A percentile compares a stretch with the other conserved stretches of the same genome.
Conservation (phyloP, 2,888 invertebrate genomes). For the Thalpophila matura region DNA sequence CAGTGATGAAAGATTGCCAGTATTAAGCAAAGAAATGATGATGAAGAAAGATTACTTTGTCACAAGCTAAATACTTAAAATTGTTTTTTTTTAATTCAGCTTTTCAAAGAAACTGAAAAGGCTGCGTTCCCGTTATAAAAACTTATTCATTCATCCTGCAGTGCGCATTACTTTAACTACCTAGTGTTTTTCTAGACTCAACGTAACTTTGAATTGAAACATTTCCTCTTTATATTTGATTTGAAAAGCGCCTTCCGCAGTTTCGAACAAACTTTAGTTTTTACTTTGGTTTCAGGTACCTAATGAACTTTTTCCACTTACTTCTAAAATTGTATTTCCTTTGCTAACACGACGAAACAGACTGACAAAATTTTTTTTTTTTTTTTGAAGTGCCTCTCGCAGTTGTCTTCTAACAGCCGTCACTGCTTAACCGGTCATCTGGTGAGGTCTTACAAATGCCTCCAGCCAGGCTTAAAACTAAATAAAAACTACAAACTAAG, state of each 20-base stretch:
- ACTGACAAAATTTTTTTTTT: background rate
- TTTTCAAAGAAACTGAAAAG: constrained; percentile 1
- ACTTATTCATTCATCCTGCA: constrained; percentile 13
- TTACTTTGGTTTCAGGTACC: constrained; percentile 27
- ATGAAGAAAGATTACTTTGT: too few species aligned
- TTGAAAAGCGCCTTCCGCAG: constrained; percentile 35
- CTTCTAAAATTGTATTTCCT: constrained; percentile 15
- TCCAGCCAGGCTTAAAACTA: too few species aligned
- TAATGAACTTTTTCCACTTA: constrained; percentile 22
- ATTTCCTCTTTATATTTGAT: constrained; percentile 40
- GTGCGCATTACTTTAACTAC: constrained; percentile 16
- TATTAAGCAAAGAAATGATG: too few species aligned
- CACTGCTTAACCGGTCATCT: too few species aligned
- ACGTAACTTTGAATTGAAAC: constrained; percentile 34
- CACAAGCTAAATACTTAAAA: too few species aligned
- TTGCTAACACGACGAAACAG: background rate
- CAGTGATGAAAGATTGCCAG: too few species aligned
- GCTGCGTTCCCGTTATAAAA: background rate
- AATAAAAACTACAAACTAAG: too few species aligned
- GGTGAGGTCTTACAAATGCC: too few species aligned
- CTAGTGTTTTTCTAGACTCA: constrained; percentile 23
- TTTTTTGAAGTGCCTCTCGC: too few species aligned
- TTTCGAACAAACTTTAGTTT: constrained; percentile 11
- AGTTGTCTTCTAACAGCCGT: too few species aligned
- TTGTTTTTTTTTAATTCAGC: background rate